Percentiles rank a stretch among this genome's conserved stretches.
Conservation (phyloP, 2,797 vertebrate genomes). For the Platalea minor region DNA sequence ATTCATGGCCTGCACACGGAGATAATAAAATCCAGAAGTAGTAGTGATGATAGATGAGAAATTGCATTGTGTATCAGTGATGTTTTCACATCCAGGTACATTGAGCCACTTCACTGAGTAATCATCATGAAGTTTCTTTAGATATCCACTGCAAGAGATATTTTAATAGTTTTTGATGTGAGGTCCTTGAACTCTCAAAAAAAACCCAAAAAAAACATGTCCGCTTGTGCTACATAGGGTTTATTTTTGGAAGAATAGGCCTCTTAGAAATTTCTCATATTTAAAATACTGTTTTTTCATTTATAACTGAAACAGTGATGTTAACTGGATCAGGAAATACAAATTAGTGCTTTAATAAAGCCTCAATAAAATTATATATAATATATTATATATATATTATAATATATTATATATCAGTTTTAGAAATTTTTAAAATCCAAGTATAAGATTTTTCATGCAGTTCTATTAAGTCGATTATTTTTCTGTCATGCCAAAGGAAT, state of each 20-base stretch:
- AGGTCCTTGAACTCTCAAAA: not conserved
- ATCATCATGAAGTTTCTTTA: not conserved
- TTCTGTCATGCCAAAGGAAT: not conserved
- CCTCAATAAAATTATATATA: not conserved
- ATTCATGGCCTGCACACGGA: conserved; percentile 55
- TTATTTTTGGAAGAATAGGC: not conserved
- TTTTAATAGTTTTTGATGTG: not conserved
- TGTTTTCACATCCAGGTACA: conserved; percentile 42
- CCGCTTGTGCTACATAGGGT: not conserved
- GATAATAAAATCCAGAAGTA: not conserved
- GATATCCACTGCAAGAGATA: conserved; percentile 48
- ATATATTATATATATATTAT: too few relatives aligned
- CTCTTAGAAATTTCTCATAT: not conserved
- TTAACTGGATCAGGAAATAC: not conserved
- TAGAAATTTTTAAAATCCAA: not conserved
- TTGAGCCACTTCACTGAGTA: conserved; percentile 28
- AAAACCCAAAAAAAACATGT: not conserved
- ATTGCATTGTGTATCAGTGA: conserved; percentile 25
- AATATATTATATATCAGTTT: too few relatives aligned
- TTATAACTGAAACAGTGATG: not conserved
- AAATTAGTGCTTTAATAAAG: not conserved
- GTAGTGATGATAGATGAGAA: not conserved
- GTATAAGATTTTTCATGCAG: not conserved
- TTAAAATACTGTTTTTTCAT: not conserved
- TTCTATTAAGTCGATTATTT: not conserved